Evolutionary conservation across 2,113 vertebrate genomes (phyloP).

Genomic region (Anolis carolinensis): DNA sequence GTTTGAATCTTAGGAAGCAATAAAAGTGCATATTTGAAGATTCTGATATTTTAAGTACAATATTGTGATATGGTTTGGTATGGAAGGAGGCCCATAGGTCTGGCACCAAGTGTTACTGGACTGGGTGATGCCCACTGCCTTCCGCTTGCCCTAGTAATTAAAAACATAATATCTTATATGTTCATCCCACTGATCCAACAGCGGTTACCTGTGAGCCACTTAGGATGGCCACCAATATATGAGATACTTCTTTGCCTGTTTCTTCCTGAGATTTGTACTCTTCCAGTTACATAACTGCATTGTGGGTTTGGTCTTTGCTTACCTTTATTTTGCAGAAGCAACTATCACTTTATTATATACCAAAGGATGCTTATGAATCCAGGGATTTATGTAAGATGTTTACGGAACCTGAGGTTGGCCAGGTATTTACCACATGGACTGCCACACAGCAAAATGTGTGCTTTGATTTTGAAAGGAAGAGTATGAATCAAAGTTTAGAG

Average conservation of each 20-base stretch:
- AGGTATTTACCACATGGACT: constrained; percentile 1
- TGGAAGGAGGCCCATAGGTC: too few species aligned
- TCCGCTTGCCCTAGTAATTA: background rate
- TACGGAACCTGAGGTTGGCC: constrained; percentile 16
- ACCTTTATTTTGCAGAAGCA: background rate
- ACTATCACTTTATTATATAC: constrained; percentile 3
- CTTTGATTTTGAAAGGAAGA: constrained; percentile 11
- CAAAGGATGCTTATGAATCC: constrained; percentile 5
- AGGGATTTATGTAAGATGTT: constrained; percentile 15
- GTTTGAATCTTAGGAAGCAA: too few species aligned
- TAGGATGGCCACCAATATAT: background rate
- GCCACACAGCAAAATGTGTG: background rate
- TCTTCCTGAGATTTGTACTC: background rate
- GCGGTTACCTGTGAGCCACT: background rate
- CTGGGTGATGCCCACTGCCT: background rate
- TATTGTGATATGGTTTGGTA: too few species aligned
- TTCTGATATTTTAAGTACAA: too few species aligned
- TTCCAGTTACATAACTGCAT: background rate
- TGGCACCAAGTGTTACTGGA: too few species aligned
- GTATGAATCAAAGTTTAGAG: constrained; percentile 11
- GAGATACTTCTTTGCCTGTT: background rate
- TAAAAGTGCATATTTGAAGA: too few species aligned
- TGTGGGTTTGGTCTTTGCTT: background rate
- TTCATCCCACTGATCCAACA: background rate
- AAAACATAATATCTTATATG: background rate